phyloP scores from a whole-genome alignment of 2,888 invertebrate species.

The Coenonympha glycerion region DNA sequence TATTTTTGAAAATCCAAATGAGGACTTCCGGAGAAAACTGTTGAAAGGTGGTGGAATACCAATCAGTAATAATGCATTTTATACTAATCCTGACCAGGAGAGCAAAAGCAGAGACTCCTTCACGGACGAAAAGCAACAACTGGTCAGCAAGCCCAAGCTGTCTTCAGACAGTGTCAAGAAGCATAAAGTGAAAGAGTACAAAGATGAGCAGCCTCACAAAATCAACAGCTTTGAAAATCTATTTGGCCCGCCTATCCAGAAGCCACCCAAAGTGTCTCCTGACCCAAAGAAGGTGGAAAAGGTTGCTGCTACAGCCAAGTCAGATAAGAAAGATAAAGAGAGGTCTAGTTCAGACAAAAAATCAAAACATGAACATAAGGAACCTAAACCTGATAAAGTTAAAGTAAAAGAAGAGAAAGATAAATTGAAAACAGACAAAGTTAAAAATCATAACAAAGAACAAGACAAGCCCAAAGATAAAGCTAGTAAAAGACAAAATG shows the following conservation, averaged over 20 bases:
- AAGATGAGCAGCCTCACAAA: constrained; percentile 74
- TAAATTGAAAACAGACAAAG: constrained; percentile 66
- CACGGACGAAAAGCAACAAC: constrained; percentile 75
- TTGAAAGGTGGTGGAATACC: constrained; percentile 88
- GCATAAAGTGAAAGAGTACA: constrained; percentile 76
- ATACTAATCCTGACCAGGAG: constrained; percentile 71
- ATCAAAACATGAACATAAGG: constrained; percentile 68
- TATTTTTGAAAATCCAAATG: constrained; percentile 88
- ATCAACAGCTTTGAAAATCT: constrained; percentile 83
- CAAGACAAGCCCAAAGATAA: constrained; percentile 74
- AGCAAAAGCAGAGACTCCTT: constrained; percentile 76
- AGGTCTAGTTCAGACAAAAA: constrained; percentile 66
- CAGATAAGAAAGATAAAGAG: constrained; percentile 77
- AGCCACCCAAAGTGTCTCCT: constrained; percentile 81
- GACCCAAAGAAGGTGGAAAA: constrained; percentile 77
- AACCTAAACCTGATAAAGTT: constrained; percentile 61
- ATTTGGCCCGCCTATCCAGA: constrained; percentile 89
- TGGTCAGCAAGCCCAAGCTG: constrained; percentile 83
- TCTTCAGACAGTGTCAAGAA: constrained; percentile 77
- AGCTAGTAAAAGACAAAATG: constrained; percentile 66
- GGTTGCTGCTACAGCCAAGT: constrained; percentile 46
- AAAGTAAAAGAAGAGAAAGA: constrained; percentile 69
- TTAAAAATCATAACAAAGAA: constrained; percentile 75
- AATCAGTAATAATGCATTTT: constrained; percentile 61
- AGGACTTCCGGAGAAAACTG: constrained; percentile 91